phyloP scores from a whole-genome alignment of 2,113 vertebrate species.

The Limnothrissa miodon region DNA sequence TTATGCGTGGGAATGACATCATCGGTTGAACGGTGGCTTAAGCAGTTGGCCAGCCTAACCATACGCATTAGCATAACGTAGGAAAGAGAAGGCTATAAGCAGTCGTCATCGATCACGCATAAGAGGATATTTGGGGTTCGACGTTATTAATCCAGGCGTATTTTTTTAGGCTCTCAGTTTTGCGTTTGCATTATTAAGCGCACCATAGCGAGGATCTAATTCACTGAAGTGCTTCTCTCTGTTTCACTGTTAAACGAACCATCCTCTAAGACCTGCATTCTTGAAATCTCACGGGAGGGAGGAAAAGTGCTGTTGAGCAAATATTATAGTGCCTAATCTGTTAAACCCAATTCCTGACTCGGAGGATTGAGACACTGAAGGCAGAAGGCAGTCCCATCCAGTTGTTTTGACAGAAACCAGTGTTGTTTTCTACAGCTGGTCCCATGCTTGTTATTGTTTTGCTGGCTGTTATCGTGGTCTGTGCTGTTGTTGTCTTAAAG shows the following conservation, averaged over 20 bases:
- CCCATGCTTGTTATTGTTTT: constrained; percentile 38
- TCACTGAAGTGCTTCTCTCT: not conserved
- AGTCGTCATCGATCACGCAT: not conserved
- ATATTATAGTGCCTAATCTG: constrained; percentile 67
- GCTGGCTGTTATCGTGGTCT: constrained; percentile 23
- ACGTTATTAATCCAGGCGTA: not conserved
- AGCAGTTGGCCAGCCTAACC: not conserved
- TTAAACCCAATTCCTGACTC: constrained; percentile 67
- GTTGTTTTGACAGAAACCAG: constrained; percentile 63
- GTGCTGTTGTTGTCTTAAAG: constrained; percentile 28
- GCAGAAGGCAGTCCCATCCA: constrained; percentile 55
- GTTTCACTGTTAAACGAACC: not conserved
- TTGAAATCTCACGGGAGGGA: constrained; percentile 19
- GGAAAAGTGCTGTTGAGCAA: constrained; percentile 57
- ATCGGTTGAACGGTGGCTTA: constrained; percentile 5
- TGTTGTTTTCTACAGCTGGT: constrained; percentile 54
- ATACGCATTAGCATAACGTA: not conserved
- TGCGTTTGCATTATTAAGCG: not conserved
- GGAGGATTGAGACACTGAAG: constrained; percentile 52
- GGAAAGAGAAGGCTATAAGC: not conserved
- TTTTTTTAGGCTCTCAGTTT: not conserved
- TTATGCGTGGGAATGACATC: constrained; percentile 8
- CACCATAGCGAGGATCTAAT: not conserved
- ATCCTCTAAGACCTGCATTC: constrained; percentile 1
- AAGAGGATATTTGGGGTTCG: not conserved